Evolutionary conservation across 2,113 vertebrate genomes (phyloP).

Genomic region (Atractosteus spatula): DNA sequence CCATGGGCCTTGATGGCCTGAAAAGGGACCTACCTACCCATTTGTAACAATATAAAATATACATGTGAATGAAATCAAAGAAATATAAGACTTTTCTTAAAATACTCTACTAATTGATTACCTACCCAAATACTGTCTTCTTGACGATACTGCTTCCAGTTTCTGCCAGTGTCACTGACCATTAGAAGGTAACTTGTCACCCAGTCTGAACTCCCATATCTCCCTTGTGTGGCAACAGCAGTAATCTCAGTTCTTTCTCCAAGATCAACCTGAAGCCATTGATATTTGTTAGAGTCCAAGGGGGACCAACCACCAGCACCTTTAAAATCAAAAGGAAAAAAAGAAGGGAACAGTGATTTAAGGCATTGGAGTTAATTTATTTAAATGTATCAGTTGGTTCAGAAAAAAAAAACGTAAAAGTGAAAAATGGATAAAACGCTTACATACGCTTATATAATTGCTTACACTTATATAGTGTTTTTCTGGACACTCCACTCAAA

Average conservation of each 20-base stretch:
- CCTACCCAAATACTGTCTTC: constrained; percentile 88
- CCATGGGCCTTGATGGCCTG: too few relatives aligned
- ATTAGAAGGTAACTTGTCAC: constrained; percentile 83
- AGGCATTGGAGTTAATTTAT: too few relatives aligned
- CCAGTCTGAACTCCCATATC: constrained; percentile 91
- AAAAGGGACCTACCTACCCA: too few relatives aligned
- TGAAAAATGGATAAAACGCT: too few relatives aligned
- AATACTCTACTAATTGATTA: constrained; percentile 7
- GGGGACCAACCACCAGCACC: constrained; percentile 94
- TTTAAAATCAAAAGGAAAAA: constrained; percentile 47
- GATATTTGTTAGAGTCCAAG: constrained; percentile 80
- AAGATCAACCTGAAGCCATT: constrained; percentile 89
- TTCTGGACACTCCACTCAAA: too few relatives aligned
- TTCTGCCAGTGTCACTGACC: constrained; percentile 86
- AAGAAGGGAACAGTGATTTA: neutral
- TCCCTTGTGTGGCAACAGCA: constrained; percentile 84
- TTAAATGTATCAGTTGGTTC: too few relatives aligned
- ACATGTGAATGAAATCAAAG: too few relatives aligned
- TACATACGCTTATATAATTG: too few relatives aligned
- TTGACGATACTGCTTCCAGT: constrained; percentile 88
- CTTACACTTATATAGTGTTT: too few relatives aligned
- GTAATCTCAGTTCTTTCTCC: constrained; percentile 80
- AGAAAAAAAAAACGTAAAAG: too few relatives aligned
- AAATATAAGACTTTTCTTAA: too few relatives aligned
- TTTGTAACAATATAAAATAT: too few relatives aligned